Conservation (phyloP, 2,888 invertebrate species). For the Sarcophaga rosellei region DNA sequence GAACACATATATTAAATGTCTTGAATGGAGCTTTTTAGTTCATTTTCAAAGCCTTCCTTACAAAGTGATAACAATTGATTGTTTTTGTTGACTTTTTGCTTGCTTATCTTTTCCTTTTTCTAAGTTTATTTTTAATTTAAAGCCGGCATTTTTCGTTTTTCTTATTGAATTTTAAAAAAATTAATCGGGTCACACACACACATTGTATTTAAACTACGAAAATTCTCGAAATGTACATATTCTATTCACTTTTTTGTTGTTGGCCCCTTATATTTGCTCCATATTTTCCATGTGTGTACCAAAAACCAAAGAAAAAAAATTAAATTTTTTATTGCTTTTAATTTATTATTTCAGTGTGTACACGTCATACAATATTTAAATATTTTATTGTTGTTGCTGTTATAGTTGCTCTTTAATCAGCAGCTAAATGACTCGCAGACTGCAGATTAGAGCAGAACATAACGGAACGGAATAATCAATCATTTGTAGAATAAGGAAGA, state of each 20-base stretch:
- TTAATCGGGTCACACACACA: conserved; percentile 37
- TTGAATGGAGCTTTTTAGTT: background rate
- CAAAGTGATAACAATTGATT: background rate
- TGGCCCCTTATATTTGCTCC: background rate
- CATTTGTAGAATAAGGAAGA: background rate
- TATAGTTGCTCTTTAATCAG: background rate
- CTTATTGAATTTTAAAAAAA: conserved; percentile 4
- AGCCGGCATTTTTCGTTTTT: conserved; percentile 29
- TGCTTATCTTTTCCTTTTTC: conserved; percentile 23
- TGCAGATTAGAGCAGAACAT: background rate
- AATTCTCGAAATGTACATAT: conserved; percentile 42
- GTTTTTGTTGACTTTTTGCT: background rate
- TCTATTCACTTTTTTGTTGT: background rate
- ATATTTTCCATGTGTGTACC: background rate
- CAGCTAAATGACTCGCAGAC: background rate
- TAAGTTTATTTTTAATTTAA: conserved; percentile 14
- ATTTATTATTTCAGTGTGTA: conserved; percentile 9
- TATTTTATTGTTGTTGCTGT: background rate
- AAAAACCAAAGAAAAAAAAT: too few species aligned
- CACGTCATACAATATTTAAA: conserved; percentile 28
- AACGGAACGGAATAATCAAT: background rate
- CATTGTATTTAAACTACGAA: conserved; percentile 27
- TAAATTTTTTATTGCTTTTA: background rate
- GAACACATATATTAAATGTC: background rate
- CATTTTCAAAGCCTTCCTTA: background rate